Percentiles rank a stretch among this genome's conserved stretches.
Conservation (phyloP, 1,140 invertebrate genomes). For the Aporrectodea caliginosa region DNA sequence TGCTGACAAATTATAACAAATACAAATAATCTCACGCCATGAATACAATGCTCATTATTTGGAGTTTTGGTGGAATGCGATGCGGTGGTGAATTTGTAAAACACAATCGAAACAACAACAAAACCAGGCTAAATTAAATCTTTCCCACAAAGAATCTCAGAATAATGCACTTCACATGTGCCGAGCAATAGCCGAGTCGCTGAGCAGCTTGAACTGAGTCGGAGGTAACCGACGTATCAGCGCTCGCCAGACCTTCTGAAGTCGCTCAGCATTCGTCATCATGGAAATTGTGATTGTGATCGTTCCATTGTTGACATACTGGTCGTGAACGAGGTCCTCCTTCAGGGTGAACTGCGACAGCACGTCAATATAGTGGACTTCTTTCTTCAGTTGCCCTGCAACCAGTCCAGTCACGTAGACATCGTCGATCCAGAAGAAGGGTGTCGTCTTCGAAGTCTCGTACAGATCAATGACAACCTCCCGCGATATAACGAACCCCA, state of each 20-base stretch:
- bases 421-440: slow-evolving; percentile 60
- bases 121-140: no score
- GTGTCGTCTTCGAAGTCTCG: slow-evolving; percentile 43
- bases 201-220: slow-evolving; percentile 12
- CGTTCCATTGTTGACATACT: slow-evolving; percentile 4
- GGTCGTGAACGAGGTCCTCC: not conserved
- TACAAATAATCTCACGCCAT: no score
- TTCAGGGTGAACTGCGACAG: not conserved
- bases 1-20: no score
- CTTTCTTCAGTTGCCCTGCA: slow-evolving; percentile 31
- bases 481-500: slow-evolving; percentile 35
- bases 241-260: slow-evolving; percentile 7
- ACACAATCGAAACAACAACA: no score
- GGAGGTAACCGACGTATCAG: not conserved
- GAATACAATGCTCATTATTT: no score
- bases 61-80: no score
- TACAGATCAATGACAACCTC: slow-evolving; percentile 42
- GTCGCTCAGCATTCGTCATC: not conserved
- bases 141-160: no score
- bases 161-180: not conserved
- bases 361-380: slow-evolving; percentile 10
- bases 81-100: no score
- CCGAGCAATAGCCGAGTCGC: not conserved
- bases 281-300: not conserved
- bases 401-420: slow-evolving; percentile 59